Conservation (phyloP, 2,113 vertebrate genomes). For the Notothenia coriiceps region DNA sequence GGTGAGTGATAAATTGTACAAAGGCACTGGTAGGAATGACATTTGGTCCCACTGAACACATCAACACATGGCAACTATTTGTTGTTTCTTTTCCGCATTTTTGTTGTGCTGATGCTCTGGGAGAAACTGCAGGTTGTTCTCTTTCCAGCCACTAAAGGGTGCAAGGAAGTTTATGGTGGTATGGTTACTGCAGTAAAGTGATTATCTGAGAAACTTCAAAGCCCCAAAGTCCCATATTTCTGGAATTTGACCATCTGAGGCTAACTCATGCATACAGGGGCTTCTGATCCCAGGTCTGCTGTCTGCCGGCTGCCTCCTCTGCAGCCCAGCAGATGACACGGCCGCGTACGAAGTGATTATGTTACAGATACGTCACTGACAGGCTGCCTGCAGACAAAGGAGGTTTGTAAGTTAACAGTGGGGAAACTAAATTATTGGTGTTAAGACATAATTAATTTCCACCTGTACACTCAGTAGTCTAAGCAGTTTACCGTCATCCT, state of each 20-base stretch:
- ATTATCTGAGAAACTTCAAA: not conserved
- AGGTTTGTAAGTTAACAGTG: slow-evolving; percentile 40
- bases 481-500: not conserved
- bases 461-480: slow-evolving; percentile 7
- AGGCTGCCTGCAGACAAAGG: slow-evolving; percentile 49
- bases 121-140: not conserved
- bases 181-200: not conserved
- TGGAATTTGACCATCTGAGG: slow-evolving; percentile 25
- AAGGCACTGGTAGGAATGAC: not conserved
- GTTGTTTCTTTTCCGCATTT: too few relatives aligned
- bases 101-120: not conserved
- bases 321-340: slow-evolving; percentile 63
- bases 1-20: not conserved
- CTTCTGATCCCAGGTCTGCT: slow-evolving; percentile 51
- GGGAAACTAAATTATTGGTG: slow-evolving; percentile 26
- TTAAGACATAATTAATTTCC: slow-evolving; percentile 25
- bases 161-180: too few relatives aligned
- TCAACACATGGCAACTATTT: too few relatives aligned
- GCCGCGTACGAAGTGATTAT: slow-evolving; percentile 51
- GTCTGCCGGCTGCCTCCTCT: slow-evolving; percentile 55
- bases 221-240: not conserved
- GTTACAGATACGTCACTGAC: slow-evolving; percentile 61
- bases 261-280: slow-evolving; percentile 52
- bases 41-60: not conserved
- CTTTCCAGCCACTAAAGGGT: not conserved